Percentiles rank a stretch among this genome's conserved stretches.
Conservation (phyloP, 1,140 invertebrate genomes). For the Drosophila nigrodunni region DNA sequence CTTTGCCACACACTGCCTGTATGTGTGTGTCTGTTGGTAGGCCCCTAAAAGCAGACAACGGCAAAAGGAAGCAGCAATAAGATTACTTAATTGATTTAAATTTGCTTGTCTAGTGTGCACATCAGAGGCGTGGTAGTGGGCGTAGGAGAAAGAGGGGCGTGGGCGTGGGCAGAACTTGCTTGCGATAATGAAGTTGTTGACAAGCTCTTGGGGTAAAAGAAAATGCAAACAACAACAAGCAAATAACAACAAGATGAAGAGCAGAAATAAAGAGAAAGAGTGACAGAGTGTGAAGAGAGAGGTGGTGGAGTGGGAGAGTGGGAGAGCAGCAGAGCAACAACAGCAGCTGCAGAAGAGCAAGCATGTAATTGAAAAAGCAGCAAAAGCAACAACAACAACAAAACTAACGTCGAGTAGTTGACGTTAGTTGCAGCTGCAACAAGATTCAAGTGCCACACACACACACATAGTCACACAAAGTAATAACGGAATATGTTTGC, state of each 20-base stretch:
- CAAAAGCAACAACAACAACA: conserved; percentile 29
- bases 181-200: conserved; percentile 81
- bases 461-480: conserved; percentile 7
- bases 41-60: conserved; percentile 70
- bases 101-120: conserved; percentile 72
- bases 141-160: not conserved
- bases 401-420: conserved; percentile 37
- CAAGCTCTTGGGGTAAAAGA: conserved; percentile 67
- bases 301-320: not conserved
- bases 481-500: conserved; percentile 14
- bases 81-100: conserved; percentile 83
- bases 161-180: conserved; percentile 24
- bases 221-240: conserved; percentile 60
- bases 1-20: conserved; percentile 59
- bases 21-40: not conserved
- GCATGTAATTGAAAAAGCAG: conserved; percentile 7
- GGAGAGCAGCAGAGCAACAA: not conserved
- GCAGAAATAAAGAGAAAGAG: conserved; percentile 8
- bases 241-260: conserved; percentile 41
- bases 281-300: not conserved
- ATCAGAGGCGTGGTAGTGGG: not conserved
- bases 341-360: conserved; percentile 40
- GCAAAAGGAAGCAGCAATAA: conserved; percentile 68
- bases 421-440: conserved; percentile 43
- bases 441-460: conserved; percentile 31